These are phyloP conservation scores for Heliconius ismenius DNA, from an alignment of 2,888 invertebrate genomes.

Conservation along the genomic window DNA sequence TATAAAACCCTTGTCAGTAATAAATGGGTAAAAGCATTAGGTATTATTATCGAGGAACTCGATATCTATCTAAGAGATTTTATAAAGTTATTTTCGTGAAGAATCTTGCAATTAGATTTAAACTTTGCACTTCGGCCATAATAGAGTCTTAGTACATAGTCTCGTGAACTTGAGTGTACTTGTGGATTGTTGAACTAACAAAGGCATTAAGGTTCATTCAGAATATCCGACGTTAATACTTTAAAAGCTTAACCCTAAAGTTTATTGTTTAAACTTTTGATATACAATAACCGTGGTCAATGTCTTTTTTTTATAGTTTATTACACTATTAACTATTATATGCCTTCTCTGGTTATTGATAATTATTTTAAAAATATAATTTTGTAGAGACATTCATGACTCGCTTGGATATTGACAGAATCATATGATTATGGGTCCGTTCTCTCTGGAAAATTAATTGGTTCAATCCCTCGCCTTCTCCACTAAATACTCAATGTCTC, in stretches of 20 bases:
- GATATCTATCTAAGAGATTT: conserved; percentile 7
- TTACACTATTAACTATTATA: background rate
- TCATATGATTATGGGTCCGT: no score
- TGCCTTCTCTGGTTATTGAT: background rate
- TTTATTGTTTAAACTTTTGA: conserved; percentile 36
- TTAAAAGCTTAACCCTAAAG: conserved; percentile 29
- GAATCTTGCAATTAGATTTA: conserved; percentile 9
- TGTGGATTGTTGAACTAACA: conserved; percentile 22
- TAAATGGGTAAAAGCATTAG: conserved; percentile 10
- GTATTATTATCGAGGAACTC: background rate
- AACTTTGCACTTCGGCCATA: conserved; percentile 16
- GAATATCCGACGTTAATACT: conserved; percentile 27
- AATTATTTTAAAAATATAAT: background rate
- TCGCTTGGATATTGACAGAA: no score
- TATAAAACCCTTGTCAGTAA: conserved; percentile 4
- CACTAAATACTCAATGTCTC: no score
- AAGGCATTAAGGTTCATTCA: conserved; percentile 18
- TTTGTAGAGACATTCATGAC: no score
- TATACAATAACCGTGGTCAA: conserved; percentile 1
- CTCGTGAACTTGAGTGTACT: background rate
- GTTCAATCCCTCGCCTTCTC: no score
- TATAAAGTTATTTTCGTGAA: conserved; percentile 16
- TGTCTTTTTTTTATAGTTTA: background rate
- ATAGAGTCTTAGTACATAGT: conserved; percentile 3
- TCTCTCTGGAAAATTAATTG: no score